Evolutionary conservation across 1,140 invertebrate species (phyloP), one percentile per base, ranked within the genome.

Genomic region (Drosophila virilis): DNA sequence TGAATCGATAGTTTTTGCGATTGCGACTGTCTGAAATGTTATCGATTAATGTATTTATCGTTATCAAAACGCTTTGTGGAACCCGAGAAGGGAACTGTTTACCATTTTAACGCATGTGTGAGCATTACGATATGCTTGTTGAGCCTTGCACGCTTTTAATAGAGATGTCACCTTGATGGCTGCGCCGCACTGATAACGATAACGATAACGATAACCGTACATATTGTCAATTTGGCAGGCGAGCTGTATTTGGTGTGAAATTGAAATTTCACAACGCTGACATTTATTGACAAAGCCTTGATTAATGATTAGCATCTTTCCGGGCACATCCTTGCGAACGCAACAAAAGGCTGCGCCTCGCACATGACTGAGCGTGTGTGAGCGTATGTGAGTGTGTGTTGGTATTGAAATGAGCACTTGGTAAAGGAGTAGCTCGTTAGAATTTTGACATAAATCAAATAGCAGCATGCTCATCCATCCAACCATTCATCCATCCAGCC

Each of bases 401-500:
- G 15, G 50, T 68, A 71, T 51, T 74, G 33, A 83, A 73, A 61
- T 37, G 55, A 43, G 58, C 22, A 28, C 22, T 28, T 28, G 22
- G 51, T 37, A 64, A 79, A 73, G 70, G 76, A 76, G 77, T 74
- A 78, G 78, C 83, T 90, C 90, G 90, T 91, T 91, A 90, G 81
- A 89, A 80, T 89, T 89, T 77, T 91, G 90, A 91, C 90, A 90
- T 91, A 91, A 91, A 91, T 91, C 90, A 91, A 91, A 91, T 91
- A 82, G 80, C 81, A 80, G 84, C 75, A 75, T 89, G 83, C 84
- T 89, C 84, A 89, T 80, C 84, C 84, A 75, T 83, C 45, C 59
- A 61, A 28, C 61, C 61, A 72, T 48, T 46, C 51, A 70, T 13
- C 42, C 35, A 42, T n/a, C n/a, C 35, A 62, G n/a, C 10, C 35